Evolutionary conservation across 2,797 vertebrate genomes (phyloP), one percentile per base, ranked within the genome.

Genomic region (Poeciliopsis infans): DNA sequence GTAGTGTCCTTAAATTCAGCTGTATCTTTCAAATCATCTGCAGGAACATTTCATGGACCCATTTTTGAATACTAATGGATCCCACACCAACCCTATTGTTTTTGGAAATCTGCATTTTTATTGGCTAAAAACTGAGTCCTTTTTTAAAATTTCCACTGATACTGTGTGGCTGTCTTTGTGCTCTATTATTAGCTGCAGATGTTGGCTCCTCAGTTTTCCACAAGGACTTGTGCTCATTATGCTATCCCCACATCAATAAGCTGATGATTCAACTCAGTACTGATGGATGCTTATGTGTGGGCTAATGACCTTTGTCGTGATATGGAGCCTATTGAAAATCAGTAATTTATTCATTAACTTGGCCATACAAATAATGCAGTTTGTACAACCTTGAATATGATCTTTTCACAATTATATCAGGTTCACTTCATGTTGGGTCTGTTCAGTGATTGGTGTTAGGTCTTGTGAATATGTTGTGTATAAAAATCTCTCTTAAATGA

Each of bases 221-320:
- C 81, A 85, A 72, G 85, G 85, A 85, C 85, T 78, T 83, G 78
- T 45, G 55, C 86, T 90, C 82, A 81, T 89, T 90, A 82, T 77
- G 28, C 55, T 28, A 1, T 75, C 75, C 61, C 47, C 43, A 36
- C 84, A 86, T 90, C 88, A 89, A 88, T 91, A 90, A 85, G 76
- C 66, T 84, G 87, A 91, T 90, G 83, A 88, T 86, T 89, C 84
- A 89, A 7, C 80, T 83, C 82, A 53, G 82, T 79, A 74, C 46
- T 73, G 79, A 90, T 88, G 83, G 84, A 86, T 86, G 85, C 79
- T 90, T 89, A 91, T 90, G 85, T 85, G 86, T 79, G 80, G 87
- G 81, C 83, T 90, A 88, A 93, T 90, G 90, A 90, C 76, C 75
- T 87, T 87, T 91, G 85, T 88, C 83, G 82, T 90, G 74, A 84